Conservation (phyloP, 1,140 invertebrate genomes). For the Cephus cinctus region DNA sequence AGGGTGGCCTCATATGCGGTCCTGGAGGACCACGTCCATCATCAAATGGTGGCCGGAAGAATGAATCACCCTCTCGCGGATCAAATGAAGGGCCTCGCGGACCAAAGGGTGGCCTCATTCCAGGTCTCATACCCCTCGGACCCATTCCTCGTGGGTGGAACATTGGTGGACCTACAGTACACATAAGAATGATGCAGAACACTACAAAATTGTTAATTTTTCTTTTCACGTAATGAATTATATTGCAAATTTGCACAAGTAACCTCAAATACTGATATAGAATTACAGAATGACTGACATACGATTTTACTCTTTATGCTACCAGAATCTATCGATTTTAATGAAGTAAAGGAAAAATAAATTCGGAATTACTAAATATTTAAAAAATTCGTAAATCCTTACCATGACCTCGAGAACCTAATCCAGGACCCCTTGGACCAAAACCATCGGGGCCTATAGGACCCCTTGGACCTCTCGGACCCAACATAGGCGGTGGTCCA, state of each 20-base stretch:
- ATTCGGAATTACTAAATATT: not conserved
- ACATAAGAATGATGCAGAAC: too few relatives aligned
- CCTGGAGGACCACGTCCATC: constrained; percentile 43
- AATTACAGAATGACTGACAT: too few relatives aligned
- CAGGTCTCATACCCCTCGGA: constrained; percentile 48
- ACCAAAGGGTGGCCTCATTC: constrained; percentile 46
- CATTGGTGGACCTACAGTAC: constrained; percentile 51
- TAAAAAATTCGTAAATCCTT: constrained; percentile 16
- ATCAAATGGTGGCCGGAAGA: constrained; percentile 49
- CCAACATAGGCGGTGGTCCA: constrained; percentile 48
- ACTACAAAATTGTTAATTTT: too few relatives aligned
- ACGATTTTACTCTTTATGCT: too few relatives aligned
- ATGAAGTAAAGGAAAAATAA: too few relatives aligned
- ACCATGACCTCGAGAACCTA: constrained; percentile 49
- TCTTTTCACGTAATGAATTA: too few relatives aligned
- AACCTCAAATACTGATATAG: too few relatives aligned
- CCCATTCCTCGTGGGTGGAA: constrained; percentile 57
- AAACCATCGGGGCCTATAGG: constrained; percentile 52
- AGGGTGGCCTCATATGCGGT: constrained; percentile 42
- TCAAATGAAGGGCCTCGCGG: constrained; percentile 46
- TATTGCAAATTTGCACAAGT: too few relatives aligned
- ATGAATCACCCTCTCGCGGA: constrained; percentile 41
- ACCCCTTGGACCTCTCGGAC: constrained; percentile 47
- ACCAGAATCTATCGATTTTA: too few relatives aligned
- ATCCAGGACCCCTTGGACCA: constrained; percentile 43